Base-by-base conservation (phyloP, 64 coral and sea anemone species). In the Montipora cactus region DNA sequence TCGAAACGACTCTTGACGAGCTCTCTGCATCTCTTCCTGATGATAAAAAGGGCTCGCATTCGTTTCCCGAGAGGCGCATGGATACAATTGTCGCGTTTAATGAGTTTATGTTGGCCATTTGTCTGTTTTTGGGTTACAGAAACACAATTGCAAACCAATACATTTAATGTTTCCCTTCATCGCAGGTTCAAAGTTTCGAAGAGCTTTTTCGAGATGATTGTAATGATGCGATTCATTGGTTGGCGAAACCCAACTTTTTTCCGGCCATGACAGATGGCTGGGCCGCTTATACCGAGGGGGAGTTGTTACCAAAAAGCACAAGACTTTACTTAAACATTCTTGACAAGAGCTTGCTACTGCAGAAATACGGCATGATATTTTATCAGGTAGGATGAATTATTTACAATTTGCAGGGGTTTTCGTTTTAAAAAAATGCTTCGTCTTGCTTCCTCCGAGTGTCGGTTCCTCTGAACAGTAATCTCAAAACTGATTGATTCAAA, bases 311-410 rank as follows among this genome's bases (percentile, higher is more conserved):
- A 12, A 4, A 77, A 44, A 21, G 76, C 20, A 76, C 76, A 7
- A 89, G 58, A 4, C 72, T 89, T 1, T 89, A 89, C 44, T 19
- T 23, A 48, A 15, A 79, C 72, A 89, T 11, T 20, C 49, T 11
- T 5, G 10, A 86, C 47, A 86, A 86, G 5, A 15, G 23, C 7
- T 8, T 86, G 9, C n/a, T 89, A 22, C 87, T 89, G 6, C 72
- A 76, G 28, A 76, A 79, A 37, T 89, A 89, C 74, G 87, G 87
- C 72, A 75, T 77, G 50, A 89, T 89, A 4, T 79, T 76, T 18
- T 79, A 89, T 61, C 72, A 77, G 87, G 87, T 89, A 86, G 0
- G 69, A 2, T 5, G 5, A 7, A 44, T 76, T 11, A 21, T 28
- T 6, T 67, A 37, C 37, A 37, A 37, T 37, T 37, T 6, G 53